These are phyloP conservation scores for Orthonyx spaldingii DNA, from an alignment of 2,113 vertebrate genomes.

Conservation along the genomic window DNA sequence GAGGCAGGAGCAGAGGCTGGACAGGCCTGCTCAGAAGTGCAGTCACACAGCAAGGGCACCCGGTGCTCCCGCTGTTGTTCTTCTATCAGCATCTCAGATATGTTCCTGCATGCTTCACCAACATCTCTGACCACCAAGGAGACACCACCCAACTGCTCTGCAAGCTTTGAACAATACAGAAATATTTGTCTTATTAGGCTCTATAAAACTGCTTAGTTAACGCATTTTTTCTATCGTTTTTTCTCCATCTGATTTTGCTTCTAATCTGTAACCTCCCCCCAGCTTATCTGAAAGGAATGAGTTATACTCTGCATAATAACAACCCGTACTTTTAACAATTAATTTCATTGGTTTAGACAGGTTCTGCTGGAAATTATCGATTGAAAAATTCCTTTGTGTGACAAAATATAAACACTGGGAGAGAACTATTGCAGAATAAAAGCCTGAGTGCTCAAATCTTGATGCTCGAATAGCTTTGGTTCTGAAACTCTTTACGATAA, in stretches of 20 bases:
- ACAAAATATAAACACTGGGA: not conserved
- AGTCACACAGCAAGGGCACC: not conserved
- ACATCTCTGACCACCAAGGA: not conserved
- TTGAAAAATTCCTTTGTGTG: not conserved
- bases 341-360: not conserved
- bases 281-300: not conserved
- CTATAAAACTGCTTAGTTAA: not conserved
- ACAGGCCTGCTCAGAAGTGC: not conserved
- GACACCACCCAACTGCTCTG: not conserved
- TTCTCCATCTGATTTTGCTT: not conserved
- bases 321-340: not conserved
- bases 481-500: not conserved
- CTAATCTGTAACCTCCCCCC: not conserved
- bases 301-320: not conserved
- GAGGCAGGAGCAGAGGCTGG: not conserved
- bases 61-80: rapidly evolving
- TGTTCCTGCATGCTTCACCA: not conserved
- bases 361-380: not conserved
- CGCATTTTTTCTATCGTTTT: not conserved
- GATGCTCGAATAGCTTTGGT: not conserved
- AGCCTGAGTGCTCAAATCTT: not conserved
- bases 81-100: not conserved
- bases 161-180: not conserved
- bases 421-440: not conserved
- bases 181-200: not conserved